Percentiles rank a stretch among this genome's conserved stretches.
These are phyloP conservation scores for Carposina sasakii DNA, from an alignment of 1,140 invertebrate genomes.

Conservation along the genomic window DNA sequence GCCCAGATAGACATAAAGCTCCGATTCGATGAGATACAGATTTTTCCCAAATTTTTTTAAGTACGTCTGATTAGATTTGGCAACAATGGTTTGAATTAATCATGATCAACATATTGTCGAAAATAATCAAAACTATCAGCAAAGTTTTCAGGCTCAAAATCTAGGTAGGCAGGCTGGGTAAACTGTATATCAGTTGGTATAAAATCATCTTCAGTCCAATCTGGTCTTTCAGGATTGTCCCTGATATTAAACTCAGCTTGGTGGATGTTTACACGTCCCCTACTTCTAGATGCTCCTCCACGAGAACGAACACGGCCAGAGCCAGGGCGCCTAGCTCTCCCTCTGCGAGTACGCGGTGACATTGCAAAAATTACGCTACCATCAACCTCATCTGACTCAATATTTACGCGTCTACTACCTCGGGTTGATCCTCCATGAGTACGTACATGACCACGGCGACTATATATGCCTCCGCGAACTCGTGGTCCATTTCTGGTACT, in stretches of 20 bases:
- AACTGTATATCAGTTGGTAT: neutral
- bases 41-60: neutral
- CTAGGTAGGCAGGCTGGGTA: neutral
- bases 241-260: neutral
- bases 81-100: neutral
- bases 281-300: neutral
- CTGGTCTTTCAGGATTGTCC: constrained; percentile 1
- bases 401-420: neutral
- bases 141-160: neutral
- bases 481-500: too few species aligned
- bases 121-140: constrained; percentile 4
- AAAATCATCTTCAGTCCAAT: constrained; percentile 2
- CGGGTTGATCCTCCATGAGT: neutral
- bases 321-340: neutral
- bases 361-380: neutral
- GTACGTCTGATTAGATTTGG: neutral
- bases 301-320: neutral
- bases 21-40: neutral
- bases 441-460: neutral
- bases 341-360: neutral
- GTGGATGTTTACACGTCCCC: neutral
- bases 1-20: neutral
- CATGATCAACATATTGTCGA: constrained; percentile 1
- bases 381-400: neutral
- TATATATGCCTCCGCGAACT: neutral